A percentile compares a stretch with the other conserved stretches of the same genome.
Conservation (phyloP, 2,888 invertebrate species). For the Syrista parreyssii region DNA sequence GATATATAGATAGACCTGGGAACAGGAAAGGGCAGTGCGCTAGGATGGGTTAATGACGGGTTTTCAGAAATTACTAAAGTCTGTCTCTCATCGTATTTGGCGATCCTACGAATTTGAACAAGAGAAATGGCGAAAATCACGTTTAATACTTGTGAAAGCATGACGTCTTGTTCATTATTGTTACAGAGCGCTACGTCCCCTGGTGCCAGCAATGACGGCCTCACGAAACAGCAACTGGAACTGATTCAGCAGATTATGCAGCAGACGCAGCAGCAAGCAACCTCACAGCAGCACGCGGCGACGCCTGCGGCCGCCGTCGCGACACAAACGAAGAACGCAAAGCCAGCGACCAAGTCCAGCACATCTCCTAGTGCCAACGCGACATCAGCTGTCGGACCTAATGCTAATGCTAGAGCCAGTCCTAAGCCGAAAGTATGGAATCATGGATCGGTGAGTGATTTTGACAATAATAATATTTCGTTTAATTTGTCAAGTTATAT, state of each 20-base stretch:
- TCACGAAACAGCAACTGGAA: constrained; percentile 80
- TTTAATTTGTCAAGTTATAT: too few species aligned
- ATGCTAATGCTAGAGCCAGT: constrained; percentile 56
- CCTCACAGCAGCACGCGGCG: constrained; percentile 50
- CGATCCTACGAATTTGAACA: not conserved
- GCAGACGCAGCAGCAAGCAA: constrained; percentile 76
- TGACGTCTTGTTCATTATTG: constrained; percentile 5
- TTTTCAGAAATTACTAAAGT: not conserved
- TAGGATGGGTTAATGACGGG: too few species aligned
- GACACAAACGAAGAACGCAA: constrained; percentile 65
- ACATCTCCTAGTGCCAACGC: constrained; percentile 49
- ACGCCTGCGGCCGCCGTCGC: constrained; percentile 45
- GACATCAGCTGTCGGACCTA: constrained; percentile 33
- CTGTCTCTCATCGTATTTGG: not conserved
- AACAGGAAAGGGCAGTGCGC: too few species aligned
- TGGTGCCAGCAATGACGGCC: constrained; percentile 73
- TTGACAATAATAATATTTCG: not conserved
- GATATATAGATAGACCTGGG: too few species aligned
- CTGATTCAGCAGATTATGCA: constrained; percentile 83
- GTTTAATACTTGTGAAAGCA: not conserved
- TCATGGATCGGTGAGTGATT: constrained; percentile 67
- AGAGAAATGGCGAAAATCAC: too few species aligned
- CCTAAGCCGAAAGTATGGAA: constrained; percentile 71
- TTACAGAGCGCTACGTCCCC: constrained; percentile 64
- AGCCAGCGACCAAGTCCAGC: constrained; percentile 60